Percentiles rank a stretch among this genome's conserved stretches.
These are phyloP conservation scores for Phallusia fumigata DNA, from an alignment of 23 tunicate species.

Conservation along the genomic window DNA sequence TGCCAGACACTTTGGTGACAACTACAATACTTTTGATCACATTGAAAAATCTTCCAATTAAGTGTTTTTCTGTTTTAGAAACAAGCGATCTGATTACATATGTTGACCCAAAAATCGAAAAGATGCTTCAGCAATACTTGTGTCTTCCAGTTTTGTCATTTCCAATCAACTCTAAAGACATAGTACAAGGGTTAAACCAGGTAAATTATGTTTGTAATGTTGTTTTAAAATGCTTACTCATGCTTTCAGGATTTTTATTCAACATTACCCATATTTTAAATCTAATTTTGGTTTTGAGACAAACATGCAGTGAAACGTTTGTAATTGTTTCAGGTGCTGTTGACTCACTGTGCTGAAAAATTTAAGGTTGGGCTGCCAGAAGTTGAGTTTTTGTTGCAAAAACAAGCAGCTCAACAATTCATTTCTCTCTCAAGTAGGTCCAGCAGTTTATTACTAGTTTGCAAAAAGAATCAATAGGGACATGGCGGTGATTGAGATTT, in stretches of 20 bases:
- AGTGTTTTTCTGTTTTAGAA: too few relatives aligned
- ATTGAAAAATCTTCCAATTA: too few relatives aligned
- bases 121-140: constrained; percentile 53
- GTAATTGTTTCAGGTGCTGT: not conserved
- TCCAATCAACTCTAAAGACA: constrained; percentile 30
- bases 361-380: constrained; percentile 20
- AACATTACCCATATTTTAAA: too few relatives aligned
- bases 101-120: constrained; percentile 52
- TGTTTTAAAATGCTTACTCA: too few relatives aligned
- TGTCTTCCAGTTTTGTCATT: constrained; percentile 34
- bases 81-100: constrained; percentile 4
- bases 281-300: not conserved
- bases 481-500: too few relatives aligned
- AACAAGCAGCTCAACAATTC: constrained; percentile 71
- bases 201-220: not conserved
- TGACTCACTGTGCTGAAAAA: not conserved
- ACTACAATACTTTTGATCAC: too few relatives aligned
- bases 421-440: constrained; percentile 13
- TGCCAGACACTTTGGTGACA: too few relatives aligned
- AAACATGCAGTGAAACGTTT: not conserved
- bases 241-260: too few relatives aligned
- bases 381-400: constrained; percentile 56
- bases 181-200: constrained; percentile 35
- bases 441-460: not conserved
- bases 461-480: too few relatives aligned